Evolutionary conservation across 2,797 vertebrate genomes (phyloP).

Genomic region (Pristis pectinata): DNA sequence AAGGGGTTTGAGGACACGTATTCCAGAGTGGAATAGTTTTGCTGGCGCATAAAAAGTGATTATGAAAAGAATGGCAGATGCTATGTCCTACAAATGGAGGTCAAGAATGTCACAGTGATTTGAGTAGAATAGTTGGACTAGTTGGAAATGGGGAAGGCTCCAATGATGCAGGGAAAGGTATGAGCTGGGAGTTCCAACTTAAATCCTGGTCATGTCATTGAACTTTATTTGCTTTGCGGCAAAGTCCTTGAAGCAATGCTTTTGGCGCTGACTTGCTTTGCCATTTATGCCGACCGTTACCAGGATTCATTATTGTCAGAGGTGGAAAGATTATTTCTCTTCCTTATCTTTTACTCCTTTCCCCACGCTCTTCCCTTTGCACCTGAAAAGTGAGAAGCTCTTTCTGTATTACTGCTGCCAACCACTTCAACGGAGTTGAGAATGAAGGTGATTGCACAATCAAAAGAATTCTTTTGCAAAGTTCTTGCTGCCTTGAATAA

Average conservation of each 20-base stretch:
- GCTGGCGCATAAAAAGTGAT: neutral
- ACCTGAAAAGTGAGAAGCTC: neutral
- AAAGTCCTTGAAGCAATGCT: neutral
- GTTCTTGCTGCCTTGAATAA: neutral
- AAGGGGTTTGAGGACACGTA: neutral
- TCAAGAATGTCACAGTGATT: neutral
- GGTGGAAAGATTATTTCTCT: neutral
- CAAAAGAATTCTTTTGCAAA: neutral
- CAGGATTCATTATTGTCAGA: neutral
- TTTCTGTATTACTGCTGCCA: neutral
- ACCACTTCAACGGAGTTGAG: neutral
- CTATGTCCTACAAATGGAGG: neutral
- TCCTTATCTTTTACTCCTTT: neutral
- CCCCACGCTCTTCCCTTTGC: neutral
- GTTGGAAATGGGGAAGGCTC: neutral
- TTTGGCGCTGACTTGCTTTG: neutral
- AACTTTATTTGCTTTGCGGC: neutral
- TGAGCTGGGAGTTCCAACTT: neutral
- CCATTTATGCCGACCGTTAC: neutral
- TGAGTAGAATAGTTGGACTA: too few relatives aligned
- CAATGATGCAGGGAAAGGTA: neutral
- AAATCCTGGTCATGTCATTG: neutral
- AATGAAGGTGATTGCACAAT: neutral
- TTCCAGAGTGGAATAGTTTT: neutral
- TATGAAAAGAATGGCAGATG: neutral